These are phyloP conservation scores for Pteropus rufus DNA, from an alignment of 2,797 vertebrate species.

Conservation along the genomic window DNA sequence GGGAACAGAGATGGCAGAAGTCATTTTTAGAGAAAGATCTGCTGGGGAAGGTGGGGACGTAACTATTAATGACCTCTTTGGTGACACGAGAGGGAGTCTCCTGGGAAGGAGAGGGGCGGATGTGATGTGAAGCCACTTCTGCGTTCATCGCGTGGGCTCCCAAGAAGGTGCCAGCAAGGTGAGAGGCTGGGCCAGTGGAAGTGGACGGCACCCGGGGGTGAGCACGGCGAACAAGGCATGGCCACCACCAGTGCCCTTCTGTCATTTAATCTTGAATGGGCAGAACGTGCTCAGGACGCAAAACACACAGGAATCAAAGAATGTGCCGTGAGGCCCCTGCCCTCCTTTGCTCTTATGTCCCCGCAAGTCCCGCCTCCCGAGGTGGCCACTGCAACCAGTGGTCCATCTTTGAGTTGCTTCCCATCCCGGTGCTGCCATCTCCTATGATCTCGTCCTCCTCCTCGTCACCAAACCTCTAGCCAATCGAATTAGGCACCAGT, in stretches of 20 bases:
- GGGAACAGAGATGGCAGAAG: background rate
- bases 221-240: background rate
- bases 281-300: background rate
- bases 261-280: background rate
- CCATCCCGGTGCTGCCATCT: background rate
- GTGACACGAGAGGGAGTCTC: background rate
- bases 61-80: background rate
- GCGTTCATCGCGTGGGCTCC: background rate
- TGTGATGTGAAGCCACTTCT: background rate
- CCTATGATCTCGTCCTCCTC: background rate
- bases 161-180: background rate
- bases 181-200: background rate
- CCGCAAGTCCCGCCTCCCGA: background rate
- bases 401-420: background rate
- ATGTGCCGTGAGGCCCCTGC: no score
- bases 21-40: background rate
- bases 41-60: fast-evolving
- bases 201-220: background rate
- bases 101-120: background rate
- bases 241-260: background rate
- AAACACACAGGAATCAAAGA: background rate
- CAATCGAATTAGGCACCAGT: background rate
- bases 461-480: background rate
- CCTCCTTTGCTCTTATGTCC: background rate
- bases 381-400: background rate